A percentile compares a stretch with the other conserved stretches of the same genome.
These are phyloP conservation scores for Amiota communis DNA, from an alignment of 2,888 invertebrate species.

Conservation along the genomic window DNA sequence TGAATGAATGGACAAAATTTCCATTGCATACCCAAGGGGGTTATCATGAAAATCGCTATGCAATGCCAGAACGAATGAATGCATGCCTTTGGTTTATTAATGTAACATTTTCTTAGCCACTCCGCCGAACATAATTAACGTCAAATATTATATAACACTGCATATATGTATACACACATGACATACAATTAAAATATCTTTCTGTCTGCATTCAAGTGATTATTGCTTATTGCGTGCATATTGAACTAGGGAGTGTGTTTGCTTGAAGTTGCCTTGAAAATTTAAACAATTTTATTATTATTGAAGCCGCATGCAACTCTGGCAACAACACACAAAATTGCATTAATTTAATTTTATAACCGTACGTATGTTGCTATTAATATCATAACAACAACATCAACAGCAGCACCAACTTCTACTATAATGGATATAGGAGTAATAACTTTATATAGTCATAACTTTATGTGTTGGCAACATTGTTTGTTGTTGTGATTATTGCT, in stretches of 20 bases:
- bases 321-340: neutral
- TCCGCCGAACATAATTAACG: slow-evolving; percentile 9
- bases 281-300: slow-evolving; percentile 7
- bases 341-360: slow-evolving; percentile 24
- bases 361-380: slow-evolving; percentile 17
- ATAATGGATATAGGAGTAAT: neutral
- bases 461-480: slow-evolving; percentile 13
- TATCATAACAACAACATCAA: slow-evolving; percentile 9
- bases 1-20: neutral
- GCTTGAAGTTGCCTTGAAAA: neutral
- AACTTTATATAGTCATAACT: neutral
- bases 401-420: neutral
- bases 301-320: neutral
- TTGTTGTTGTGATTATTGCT: slow-evolving; percentile 17
- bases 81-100: slow-evolving; percentile 15
- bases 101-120: slow-evolving; percentile 11
- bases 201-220: slow-evolving; percentile 9
- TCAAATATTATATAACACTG: slow-evolving; percentile 18
- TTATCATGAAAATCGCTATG: neutral
- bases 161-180: neutral
- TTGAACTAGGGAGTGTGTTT: neutral
- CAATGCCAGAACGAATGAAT: neutral
- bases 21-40: slow-evolving; percentile 16
- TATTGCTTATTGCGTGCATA: neutral
- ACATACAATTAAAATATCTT: neutral